Base-by-base conservation (phyloP, 2,888 invertebrate species). In the Luffia ferchaultella region DNA sequence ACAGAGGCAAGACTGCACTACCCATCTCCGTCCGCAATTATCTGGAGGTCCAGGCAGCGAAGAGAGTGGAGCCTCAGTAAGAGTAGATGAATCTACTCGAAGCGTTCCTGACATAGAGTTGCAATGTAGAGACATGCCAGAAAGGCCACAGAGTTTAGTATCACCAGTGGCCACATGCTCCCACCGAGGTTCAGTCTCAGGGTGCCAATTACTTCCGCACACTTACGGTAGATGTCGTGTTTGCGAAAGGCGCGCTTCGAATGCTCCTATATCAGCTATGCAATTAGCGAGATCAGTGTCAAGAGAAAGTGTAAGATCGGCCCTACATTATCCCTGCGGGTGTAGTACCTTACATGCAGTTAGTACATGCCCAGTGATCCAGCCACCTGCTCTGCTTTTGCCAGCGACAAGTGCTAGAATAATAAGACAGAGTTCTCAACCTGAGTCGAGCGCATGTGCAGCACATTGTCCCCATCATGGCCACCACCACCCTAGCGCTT, bases 361-460 rank as follows among this genome's bases (percentile, higher is more conserved):
- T 67, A 75, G 89, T 71, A 89, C 89, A 51, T 90, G 90, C 65
- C 89, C 89, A 57, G 86, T 86, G 57, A 86, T 88, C 61, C 87
- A 88, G 66, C 90, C 90, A 55, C 92, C 93, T 51, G 88, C 90
- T 50, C 87, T 92, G 57, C 82, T 93, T 58, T 86, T 92, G 54
- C 91, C 92, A 52, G 87, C 89, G 50, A 88, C 90, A 59, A 88
- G 89, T 70, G 87, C 89, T 60, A 88, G 93, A 70, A 95, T 96
- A 68, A 93, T 95, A 70, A 90, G 95, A 50, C 95, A 93, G 86
- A 93, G 93, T 73, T 93, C 93, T 58, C 93, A 93, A 69, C 93
- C 93, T 57, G 93, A 93, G 78, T 89, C 92, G 54, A 85, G 85
- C 78, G 85, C 84, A 76, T 89, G 89, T 71, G 86, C 86, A 68